These are phyloP conservation scores for Willisornis vidua DNA, from an alignment of 2,113 vertebrate genomes.

Conservation along the genomic window DNA sequence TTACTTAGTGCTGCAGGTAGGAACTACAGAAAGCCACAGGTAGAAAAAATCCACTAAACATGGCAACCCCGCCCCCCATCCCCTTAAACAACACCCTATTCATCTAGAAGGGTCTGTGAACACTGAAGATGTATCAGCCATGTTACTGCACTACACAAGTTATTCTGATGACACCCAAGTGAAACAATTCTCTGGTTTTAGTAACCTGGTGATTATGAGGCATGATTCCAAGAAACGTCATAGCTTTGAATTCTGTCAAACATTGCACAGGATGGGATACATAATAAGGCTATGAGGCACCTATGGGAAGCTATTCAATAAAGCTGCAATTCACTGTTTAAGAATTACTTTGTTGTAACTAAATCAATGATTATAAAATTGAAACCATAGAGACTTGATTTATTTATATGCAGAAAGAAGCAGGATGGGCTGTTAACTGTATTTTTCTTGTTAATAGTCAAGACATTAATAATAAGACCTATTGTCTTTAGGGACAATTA, in stretches of 20 bases:
- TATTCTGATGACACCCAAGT: background rate
- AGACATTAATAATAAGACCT: background rate
- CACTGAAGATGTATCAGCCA: background rate
- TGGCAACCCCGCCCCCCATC: no score
- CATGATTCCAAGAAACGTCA: background rate
- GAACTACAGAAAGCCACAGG: background rate
- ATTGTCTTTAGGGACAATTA: background rate
- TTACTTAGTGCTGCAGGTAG: background rate
- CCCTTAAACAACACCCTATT: background rate
- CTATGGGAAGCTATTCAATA: background rate
- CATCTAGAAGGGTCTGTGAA: background rate
- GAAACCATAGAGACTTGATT: background rate
- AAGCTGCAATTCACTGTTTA: background rate
- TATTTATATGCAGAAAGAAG: background rate
- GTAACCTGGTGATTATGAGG: background rate
- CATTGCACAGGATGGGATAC: background rate
- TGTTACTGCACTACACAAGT: background rate
- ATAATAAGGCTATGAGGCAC: accelerated
- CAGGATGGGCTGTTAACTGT: background rate
- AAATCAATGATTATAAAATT: background rate
- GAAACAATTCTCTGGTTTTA: background rate
- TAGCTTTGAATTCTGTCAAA: background rate
- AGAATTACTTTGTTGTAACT: background rate
- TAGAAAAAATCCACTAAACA: background rate
- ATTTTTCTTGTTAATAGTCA: background rate